Evolutionary conservation across 2,113 vertebrate genomes (phyloP).

Genomic region (Pandion haliaetus): DNA sequence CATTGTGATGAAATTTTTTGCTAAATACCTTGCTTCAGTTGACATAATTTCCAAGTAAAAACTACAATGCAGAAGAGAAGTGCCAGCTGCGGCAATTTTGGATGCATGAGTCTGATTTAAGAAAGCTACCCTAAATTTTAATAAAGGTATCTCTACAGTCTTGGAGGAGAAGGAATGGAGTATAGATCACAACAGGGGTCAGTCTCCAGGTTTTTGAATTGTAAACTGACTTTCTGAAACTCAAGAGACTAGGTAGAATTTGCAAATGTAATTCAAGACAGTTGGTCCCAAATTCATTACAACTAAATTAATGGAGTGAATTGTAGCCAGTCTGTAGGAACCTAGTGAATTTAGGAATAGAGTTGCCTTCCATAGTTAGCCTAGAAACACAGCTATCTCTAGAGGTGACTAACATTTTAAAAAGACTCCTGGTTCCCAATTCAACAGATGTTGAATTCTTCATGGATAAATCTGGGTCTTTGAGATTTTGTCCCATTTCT

Average conservation of each 20-base stretch:
- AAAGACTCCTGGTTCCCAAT: not conserved
- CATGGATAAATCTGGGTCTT: not conserved
- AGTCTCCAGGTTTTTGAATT: not conserved
- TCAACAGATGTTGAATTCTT: not conserved
- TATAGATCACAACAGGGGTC: not conserved
- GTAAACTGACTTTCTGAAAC: not conserved
- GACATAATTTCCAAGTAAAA: not conserved
- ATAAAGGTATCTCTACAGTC: not conserved
- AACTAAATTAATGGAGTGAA: not conserved
- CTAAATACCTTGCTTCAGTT: not conserved
- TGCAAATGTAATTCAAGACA: not conserved
- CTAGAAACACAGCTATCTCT: not conserved
- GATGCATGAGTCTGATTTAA: not conserved
- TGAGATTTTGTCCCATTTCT: not conserved
- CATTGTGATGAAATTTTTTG: rapidly evolving
- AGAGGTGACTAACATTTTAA: not conserved
- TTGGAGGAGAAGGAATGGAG: not conserved
- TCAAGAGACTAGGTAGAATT: not conserved
- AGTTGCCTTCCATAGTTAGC: not conserved
- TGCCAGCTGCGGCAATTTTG: not conserved
- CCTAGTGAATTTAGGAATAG: not conserved
- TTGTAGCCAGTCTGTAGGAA: not conserved
- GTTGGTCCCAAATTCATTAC: not conserved
- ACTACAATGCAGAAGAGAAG: not conserved
- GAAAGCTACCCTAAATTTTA: not conserved